phyloP scores from a whole-genome alignment of 2,113 vertebrate genomes.

The Grammomys surdaster region DNA sequence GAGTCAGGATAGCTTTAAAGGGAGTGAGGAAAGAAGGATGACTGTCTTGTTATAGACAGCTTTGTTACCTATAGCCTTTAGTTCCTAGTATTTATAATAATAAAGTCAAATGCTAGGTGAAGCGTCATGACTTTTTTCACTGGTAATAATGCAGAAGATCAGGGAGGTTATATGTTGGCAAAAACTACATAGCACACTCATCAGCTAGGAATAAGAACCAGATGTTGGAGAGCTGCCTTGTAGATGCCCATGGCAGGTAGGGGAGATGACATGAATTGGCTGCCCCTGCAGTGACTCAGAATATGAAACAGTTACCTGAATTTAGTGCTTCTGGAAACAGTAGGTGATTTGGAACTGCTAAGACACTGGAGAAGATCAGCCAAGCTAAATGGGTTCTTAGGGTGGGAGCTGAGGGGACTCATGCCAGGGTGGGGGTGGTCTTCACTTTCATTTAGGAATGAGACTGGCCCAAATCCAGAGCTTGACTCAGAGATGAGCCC shows the following conservation, averaged over 20 bases:
- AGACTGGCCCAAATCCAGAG: constrained; percentile 75
- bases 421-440: constrained; percentile 71
- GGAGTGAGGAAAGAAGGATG: not conserved
- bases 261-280: constrained; percentile 47
- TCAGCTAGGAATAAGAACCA: not conserved
- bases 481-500: constrained; percentile 77
- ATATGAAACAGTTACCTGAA: constrained; percentile 50
- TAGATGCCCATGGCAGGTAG: not conserved
- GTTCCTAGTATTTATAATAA: not conserved
- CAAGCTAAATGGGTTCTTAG: constrained; percentile 80
- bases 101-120: not conserved
- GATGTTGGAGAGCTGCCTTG: not conserved
- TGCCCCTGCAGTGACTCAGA: constrained; percentile 15
- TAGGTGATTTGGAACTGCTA: constrained; percentile 80
- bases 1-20: not conserved
- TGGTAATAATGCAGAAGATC: not conserved
- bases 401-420: constrained; percentile 59
- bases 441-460: constrained; percentile 80
- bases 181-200: not conserved
- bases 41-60: not conserved
- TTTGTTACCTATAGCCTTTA: not conserved
- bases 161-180: not conserved
- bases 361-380: constrained; percentile 75
- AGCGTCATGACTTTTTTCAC: not conserved
- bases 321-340: constrained; percentile 53